Percentiles rank a stretch among this genome's conserved stretches.
phyloP scores from a whole-genome alignment of 2,888 invertebrate genomes.

The Drosophila mimetica region DNA sequence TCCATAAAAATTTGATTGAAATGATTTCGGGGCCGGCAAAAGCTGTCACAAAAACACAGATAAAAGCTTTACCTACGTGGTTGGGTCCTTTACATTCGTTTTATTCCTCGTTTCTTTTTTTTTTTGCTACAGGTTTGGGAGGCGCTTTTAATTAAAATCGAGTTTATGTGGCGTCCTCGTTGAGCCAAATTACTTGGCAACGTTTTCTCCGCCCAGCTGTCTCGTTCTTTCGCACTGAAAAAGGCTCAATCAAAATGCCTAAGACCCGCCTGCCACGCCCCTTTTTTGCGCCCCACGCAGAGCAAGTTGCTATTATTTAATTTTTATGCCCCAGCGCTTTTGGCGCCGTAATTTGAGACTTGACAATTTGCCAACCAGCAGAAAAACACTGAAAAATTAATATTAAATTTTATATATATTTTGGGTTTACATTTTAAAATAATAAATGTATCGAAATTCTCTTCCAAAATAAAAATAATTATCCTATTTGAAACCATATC shows the following conservation, averaged over 20 bases:
- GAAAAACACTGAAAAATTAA: slow-evolving; percentile 14
- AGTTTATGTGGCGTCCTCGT: slow-evolving; percentile 51
- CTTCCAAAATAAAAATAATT: no score
- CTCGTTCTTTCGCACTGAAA: background rate
- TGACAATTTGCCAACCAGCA: slow-evolving; percentile 43
- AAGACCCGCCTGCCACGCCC: slow-evolving; percentile 30
- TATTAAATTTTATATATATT: background rate
- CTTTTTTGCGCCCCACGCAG: slow-evolving; percentile 10
- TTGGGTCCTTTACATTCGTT: slow-evolving; percentile 44
- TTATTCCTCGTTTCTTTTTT: slow-evolving; percentile 41
- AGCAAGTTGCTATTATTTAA: slow-evolving; percentile 63
- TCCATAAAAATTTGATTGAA: slow-evolving; percentile 73
- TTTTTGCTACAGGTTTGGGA: slow-evolving; percentile 20
- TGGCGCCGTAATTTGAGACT: slow-evolving; percentile 61
- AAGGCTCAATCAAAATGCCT: slow-evolving; percentile 40
- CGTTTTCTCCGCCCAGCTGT: slow-evolving; percentile 9
- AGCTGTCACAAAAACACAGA: slow-evolving; percentile 38
- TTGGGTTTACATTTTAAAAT: no score
- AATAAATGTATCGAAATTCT: no score
- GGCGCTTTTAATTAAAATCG: slow-evolving; percentile 66
- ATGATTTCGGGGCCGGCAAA: slow-evolving; percentile 43
- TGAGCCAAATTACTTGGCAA: slow-evolving; percentile 59
- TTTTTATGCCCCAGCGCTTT: slow-evolving; percentile 65
- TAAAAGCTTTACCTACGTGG: slow-evolving; percentile 26
- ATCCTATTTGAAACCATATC: no score